A percentile compares a stretch with the other conserved stretches of the same genome.
phyloP scores from a whole-genome alignment of 2,888 invertebrate genomes.

The Sceliomorpha sp. region DNA sequence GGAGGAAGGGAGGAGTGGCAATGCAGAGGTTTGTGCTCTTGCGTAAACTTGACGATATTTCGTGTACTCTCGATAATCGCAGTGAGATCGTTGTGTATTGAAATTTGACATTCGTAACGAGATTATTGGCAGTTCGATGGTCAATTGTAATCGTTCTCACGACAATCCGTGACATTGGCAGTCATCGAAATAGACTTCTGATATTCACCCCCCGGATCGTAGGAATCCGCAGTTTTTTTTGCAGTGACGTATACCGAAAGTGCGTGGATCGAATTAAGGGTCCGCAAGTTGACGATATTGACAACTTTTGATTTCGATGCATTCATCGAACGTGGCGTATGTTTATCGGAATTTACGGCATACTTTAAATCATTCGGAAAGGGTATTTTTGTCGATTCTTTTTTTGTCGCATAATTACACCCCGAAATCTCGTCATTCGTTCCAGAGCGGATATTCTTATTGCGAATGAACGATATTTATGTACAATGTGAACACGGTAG shows the following conservation, averaged over 20 bases:
- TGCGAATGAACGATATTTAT: no score
- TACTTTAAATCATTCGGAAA: no score
- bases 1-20: slow-evolving; percentile 59
- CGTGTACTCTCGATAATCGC: slow-evolving; percentile 31
- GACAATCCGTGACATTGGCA: slow-evolving; percentile 40
- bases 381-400: no score
- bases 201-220: slow-evolving; percentile 2
- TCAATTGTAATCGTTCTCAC: slow-evolving; percentile 14
- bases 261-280: slow-evolving; percentile 7
- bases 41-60: slow-evolving; percentile 56
- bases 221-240: not conserved
- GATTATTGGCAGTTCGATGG: slow-evolving; percentile 5
- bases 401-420: no score
- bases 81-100: slow-evolving; percentile 3
- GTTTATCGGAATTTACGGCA: no score
- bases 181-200: slow-evolving; percentile 8
- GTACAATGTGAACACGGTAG: no score
- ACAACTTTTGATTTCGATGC: no score
- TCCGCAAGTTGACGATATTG: no score
- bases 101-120: not conserved
- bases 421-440: no score
- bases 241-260: slow-evolving; percentile 1
- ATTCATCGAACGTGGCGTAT: no score
- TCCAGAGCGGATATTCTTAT: no score
- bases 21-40: slow-evolving; percentile 67